A percentile compares a stretch with the other conserved stretches of the same genome.
Evolutionary conservation across 1,140 invertebrate species (phyloP).

Genomic region (Caerostris extrusa): DNA sequence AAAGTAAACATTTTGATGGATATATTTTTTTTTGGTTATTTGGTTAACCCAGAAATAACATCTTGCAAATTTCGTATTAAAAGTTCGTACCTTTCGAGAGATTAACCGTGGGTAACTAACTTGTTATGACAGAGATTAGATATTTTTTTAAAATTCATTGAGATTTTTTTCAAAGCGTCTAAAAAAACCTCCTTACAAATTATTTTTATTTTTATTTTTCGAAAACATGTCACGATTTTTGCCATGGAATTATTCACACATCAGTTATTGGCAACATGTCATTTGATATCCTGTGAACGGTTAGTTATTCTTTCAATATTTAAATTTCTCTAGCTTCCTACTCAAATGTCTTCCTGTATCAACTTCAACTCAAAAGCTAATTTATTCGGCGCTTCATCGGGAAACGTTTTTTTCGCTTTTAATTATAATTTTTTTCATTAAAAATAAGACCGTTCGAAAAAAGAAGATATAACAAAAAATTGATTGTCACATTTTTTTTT

Average conservation of each 20-base stretch:
- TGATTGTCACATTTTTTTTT: too few relatives aligned
- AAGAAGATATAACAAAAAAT: too few relatives aligned
- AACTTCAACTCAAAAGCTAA: background rate
- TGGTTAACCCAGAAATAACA: too few relatives aligned
- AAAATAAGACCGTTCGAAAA: background rate
- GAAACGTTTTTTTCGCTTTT: background rate
- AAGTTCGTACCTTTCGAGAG: too few relatives aligned
- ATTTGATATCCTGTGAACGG: background rate
- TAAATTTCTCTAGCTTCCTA: slow-evolving; percentile 3
- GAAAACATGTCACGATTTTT: slow-evolving; percentile 24
- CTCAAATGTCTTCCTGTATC: slow-evolving; percentile 48
- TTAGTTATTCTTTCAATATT: background rate
- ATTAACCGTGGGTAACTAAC: slow-evolving; percentile 36
- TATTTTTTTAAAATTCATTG: background rate
- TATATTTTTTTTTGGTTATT: too few relatives aligned
- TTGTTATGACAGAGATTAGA: background rate
- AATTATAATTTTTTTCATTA: background rate
- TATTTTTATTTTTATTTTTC: background rate
- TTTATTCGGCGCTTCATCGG: background rate
- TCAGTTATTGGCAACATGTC: slow-evolving; percentile 29
- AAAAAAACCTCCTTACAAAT: background rate
- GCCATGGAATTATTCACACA: slow-evolving; percentile 1
- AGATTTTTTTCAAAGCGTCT: background rate
- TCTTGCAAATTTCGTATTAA: too few relatives aligned
- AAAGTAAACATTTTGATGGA: too few relatives aligned